These are phyloP conservation scores for Glomeris maerens DNA, from an alignment of 1,140 invertebrate genomes.

Conservation along the genomic window DNA sequence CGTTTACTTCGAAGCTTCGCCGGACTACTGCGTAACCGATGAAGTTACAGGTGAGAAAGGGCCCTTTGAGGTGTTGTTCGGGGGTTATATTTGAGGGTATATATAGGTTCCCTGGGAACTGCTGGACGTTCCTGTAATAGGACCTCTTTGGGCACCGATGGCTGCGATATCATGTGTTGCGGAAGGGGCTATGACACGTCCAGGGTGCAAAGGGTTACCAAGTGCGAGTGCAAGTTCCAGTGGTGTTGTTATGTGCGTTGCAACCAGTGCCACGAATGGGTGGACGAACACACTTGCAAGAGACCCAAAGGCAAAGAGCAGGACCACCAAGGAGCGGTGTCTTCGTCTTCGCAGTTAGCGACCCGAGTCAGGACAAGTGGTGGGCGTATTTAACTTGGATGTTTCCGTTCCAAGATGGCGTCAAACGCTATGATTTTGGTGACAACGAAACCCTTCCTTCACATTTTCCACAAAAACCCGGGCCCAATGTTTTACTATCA, in stretches of 20 bases:
- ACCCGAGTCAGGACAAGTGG: too few relatives aligned
- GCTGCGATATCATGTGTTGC: slow-evolving; percentile 38
- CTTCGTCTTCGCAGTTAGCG: too few relatives aligned
- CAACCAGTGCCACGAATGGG: slow-evolving; percentile 26
- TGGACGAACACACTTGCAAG: slow-evolving; percentile 30
- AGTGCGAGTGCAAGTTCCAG: slow-evolving; percentile 34
- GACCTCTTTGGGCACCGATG: slow-evolving; percentile 30
- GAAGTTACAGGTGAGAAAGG: slow-evolving; percentile 5
- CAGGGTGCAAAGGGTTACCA: slow-evolving; percentile 21
- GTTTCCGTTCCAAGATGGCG: too few relatives aligned
- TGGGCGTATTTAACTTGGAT: too few relatives aligned
- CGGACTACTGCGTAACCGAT: slow-evolving; percentile 29
- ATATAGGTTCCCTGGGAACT: slow-evolving; percentile 33
- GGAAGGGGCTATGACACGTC: slow-evolving; percentile 35
- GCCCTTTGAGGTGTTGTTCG: too few relatives aligned
- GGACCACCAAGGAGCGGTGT: too few relatives aligned
- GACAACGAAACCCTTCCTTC: too few relatives aligned
- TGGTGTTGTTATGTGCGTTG: slow-evolving; percentile 34
- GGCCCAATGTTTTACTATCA: too few relatives aligned
- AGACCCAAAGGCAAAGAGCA: neutral
- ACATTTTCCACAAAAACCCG: too few relatives aligned
- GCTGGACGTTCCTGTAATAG: slow-evolving; percentile 32
- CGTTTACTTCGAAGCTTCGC: slow-evolving; percentile 30
- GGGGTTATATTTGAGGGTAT: neutral
- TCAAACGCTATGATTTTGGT: too few relatives aligned